Conservation (phyloP, 2,113 vertebrate genomes). For the Arenaria interpres region DNA sequence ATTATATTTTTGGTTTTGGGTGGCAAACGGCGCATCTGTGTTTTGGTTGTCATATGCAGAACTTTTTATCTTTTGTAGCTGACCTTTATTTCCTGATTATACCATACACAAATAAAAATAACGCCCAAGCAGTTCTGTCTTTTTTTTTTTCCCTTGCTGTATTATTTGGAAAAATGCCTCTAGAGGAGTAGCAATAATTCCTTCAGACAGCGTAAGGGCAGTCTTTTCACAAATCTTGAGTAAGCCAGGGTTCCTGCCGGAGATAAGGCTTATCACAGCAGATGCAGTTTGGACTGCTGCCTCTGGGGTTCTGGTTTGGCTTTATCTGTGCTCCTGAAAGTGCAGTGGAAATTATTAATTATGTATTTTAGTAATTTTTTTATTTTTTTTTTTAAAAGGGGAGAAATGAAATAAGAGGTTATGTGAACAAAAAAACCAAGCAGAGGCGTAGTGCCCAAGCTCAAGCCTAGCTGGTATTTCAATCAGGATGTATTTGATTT, state of each 20-base stretch:
- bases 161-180: background rate
- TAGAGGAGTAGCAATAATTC: background rate
- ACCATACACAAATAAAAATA: background rate
- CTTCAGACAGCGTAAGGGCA: background rate
- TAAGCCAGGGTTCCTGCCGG: background rate
- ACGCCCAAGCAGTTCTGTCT: background rate
- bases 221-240: background rate
- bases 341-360: background rate
- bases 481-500: background rate
- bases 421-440: background rate
- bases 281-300: background rate
- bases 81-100: background rate
- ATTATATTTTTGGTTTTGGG: background rate
- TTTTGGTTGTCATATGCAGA: slow-evolving; percentile 21
- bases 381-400: background rate
- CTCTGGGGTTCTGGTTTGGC: background rate
- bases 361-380: background rate
- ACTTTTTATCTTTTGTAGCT: background rate
- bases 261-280: background rate
- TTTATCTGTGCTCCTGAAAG: background rate
- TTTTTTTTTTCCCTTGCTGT: background rate
- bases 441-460: background rate
- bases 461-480: background rate
- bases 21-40: background rate
- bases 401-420: background rate